Percentiles rank a stretch among this genome's conserved stretches.
phyloP scores from a whole-genome alignment of 2,888 invertebrate species.

The Mallateleia sp. region DNA sequence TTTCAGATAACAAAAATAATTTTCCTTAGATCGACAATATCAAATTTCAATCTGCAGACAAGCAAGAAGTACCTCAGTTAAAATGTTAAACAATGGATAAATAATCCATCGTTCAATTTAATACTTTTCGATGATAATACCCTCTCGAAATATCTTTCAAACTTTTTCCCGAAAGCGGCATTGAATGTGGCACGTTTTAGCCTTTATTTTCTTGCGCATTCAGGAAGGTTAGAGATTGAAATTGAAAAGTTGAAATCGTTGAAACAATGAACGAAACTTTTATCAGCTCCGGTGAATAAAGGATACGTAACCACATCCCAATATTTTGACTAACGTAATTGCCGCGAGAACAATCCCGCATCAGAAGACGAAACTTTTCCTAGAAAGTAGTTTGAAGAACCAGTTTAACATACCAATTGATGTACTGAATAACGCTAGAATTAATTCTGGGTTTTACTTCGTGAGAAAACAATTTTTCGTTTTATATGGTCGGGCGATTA shows the following conservation, averaged over 20 bases:
- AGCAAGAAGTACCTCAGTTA: background rate
- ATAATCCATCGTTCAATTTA: slow-evolving; percentile 33
- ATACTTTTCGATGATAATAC: slow-evolving; percentile 16
- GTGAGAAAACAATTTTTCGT: too few relatives aligned
- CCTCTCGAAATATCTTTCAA: slow-evolving; percentile 43
- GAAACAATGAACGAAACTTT: slow-evolving; percentile 56
- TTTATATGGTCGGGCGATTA: too few relatives aligned
- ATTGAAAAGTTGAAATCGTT: slow-evolving; percentile 58
- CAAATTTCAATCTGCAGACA: background rate
- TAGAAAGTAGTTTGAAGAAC: too few relatives aligned
- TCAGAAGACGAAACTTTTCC: too few relatives aligned
- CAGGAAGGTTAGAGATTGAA: slow-evolving; percentile 52
- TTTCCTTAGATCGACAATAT: too few relatives aligned
- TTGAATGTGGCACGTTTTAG: slow-evolving; percentile 41
- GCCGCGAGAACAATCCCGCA: slow-evolving; percentile 39
- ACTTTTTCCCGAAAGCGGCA: slow-evolving; percentile 22
- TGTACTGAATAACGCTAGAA: too few relatives aligned
- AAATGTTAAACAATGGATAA: slow-evolving; percentile 38
- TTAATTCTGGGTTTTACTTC: too few relatives aligned
- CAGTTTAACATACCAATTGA: too few relatives aligned
- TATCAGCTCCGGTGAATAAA: slow-evolving; percentile 22
- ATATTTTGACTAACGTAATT: slow-evolving; percentile 47
- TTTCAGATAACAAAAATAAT: too few relatives aligned
- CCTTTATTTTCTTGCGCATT: slow-evolving; percentile 54
- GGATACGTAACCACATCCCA: slow-evolving; percentile 32